These are phyloP conservation scores for Epirrhoe alternata DNA, from an alignment of 2,888 invertebrate species.

Conservation along the genomic window DNA sequence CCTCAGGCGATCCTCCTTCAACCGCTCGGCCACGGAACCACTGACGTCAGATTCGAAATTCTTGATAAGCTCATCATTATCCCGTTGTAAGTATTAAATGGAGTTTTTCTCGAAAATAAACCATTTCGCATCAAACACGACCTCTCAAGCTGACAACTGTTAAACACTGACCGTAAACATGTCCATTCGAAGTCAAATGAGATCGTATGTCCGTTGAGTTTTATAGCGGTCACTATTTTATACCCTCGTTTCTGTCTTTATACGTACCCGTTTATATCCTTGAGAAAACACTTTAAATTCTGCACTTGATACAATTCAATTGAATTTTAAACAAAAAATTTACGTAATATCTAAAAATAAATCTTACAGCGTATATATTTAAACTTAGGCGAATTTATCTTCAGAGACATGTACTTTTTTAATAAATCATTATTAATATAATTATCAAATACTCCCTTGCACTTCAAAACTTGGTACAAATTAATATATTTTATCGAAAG, in stretches of 20 bases:
- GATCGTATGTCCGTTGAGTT: slow-evolving; percentile 24
- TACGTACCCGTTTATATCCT: slow-evolving; percentile 15
- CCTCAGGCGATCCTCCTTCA: no score
- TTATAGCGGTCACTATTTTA: slow-evolving; percentile 33
- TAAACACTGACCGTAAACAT: slow-evolving; percentile 16
- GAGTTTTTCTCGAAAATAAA: neutral
- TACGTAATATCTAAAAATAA: neutral
- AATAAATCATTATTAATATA: no score
- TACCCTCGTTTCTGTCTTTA: slow-evolving; percentile 26
- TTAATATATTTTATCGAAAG: no score
- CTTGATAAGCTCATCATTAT: no score
- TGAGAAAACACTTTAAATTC: slow-evolving; percentile 12
- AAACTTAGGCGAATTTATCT: no score
- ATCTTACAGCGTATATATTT: no score
- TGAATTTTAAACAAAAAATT: slow-evolving; percentile 9
- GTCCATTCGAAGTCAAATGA: slow-evolving; percentile 29
- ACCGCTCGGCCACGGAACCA: no score
- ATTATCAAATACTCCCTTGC: no score
- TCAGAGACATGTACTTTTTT: no score
- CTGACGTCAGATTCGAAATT: no score
- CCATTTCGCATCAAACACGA: neutral
- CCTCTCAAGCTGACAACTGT: slow-evolving; percentile 12
- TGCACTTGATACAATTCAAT: slow-evolving; percentile 4
- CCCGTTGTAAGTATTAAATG: neutral
- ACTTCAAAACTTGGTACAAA: no score